Base-by-base conservation (phyloP, 2,113 vertebrate genomes). In the Pterocles gutturalis region DNA sequence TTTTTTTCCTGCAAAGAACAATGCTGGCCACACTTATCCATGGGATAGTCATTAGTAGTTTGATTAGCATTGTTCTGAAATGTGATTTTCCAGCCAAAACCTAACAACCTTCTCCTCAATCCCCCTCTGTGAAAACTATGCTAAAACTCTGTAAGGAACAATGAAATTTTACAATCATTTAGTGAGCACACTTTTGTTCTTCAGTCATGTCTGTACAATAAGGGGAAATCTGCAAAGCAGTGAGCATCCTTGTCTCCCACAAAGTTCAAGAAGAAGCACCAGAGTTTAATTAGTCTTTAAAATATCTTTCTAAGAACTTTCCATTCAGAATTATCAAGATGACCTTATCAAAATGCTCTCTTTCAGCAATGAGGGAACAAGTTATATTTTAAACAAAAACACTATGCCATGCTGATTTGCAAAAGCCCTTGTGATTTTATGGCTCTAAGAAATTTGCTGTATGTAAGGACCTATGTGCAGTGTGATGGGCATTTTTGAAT, bases 61-160 rank as follows among this genome's bases (percentile, higher is more conserved):
- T 93, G 93, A 93, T 91, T 91, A 91, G n/a, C 70, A 96, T 97
- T 96, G 96, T 95, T 96, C 91, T 93, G 66, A 85, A 91, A 85
- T 73, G 71, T 0, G 4, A 2, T 65, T 93, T 92, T 85, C 53
- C 60, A 95, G 84, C 93, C 89, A 95, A 96, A 91, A 57, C 18
- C 45, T 77, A 69, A 76, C 36, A 94, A 46, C 83, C 51, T 97
- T 96, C 51, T 10, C 86, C 83, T 87, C 53, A 51, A 3, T 82
- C 81, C 17, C 85, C 83, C 72, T 89, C 77, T 92, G 71, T 65
- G 79, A 83, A 93, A 93, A 78, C 65, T 73, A 18, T 83, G 64
- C 71, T 90, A 81, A 90, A 90, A 84, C 11, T 94, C 69, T 64
- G 60, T 60, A 45, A 87, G 51, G 77, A 91, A 71, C 79, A 89